A percentile compares a stretch with the other conserved stretches of the same genome.
phyloP scores from a whole-genome alignment of 1,140 invertebrate species.

The Monochamus saltuarius region DNA sequence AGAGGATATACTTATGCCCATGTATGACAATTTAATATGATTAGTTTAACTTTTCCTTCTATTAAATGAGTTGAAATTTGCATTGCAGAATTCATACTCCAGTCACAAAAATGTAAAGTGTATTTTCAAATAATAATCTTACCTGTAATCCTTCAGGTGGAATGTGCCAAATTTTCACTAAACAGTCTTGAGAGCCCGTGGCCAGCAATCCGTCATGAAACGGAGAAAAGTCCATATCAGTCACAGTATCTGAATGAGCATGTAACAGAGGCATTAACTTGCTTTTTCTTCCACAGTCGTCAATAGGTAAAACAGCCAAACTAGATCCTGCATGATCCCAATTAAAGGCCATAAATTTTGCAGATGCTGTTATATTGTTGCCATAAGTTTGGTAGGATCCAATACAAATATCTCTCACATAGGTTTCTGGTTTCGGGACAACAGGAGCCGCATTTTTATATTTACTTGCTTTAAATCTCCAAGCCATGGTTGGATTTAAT shows the following conservation, averaged over 20 bases:
- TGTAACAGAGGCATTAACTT: constrained; percentile 82
- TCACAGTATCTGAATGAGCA: constrained; percentile 85
- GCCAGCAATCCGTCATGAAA: constrained; percentile 90
- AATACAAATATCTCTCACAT: constrained; percentile 84
- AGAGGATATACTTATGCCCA: too few species aligned
- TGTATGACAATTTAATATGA: too few species aligned
- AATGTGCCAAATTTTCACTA: constrained; percentile 87
- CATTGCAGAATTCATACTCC: too few species aligned
- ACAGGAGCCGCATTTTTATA: constrained; percentile 96
- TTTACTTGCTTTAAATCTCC: constrained; percentile 95
- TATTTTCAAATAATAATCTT: constrained; percentile 5
- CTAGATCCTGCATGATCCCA: constrained; percentile 84
- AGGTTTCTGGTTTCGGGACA: constrained; percentile 87
- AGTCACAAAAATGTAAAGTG: too few species aligned
- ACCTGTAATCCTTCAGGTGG: constrained; percentile 69
- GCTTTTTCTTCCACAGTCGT: constrained; percentile 82
- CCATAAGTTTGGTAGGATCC: constrained; percentile 91
- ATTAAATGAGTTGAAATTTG: too few species aligned
- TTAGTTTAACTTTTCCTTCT: too few species aligned
- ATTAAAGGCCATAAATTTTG: constrained; percentile 91
- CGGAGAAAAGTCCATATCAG: constrained; percentile 93
- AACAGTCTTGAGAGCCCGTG: constrained; percentile 88
- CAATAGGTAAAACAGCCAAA: constrained; percentile 76
- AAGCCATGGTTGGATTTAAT: constrained; percentile 66
- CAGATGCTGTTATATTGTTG: constrained; percentile 90